These are phyloP conservation scores for Amphiprion ocellaris DNA, from an alignment of 2,113 vertebrate species.

Conservation along the genomic window DNA sequence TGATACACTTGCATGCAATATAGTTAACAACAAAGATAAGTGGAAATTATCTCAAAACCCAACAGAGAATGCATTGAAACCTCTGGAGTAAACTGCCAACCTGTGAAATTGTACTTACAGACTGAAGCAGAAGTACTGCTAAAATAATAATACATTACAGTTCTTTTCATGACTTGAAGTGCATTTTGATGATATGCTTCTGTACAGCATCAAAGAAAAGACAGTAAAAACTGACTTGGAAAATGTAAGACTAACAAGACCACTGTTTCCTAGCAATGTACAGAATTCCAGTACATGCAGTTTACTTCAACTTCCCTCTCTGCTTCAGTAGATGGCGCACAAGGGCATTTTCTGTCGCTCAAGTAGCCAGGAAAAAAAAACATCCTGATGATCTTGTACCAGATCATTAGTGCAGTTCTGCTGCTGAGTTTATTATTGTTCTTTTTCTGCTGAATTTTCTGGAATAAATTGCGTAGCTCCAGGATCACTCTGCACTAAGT, in stretches of 20 bases:
- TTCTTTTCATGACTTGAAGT: not conserved
- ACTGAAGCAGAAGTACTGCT: no score
- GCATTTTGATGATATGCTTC: not conserved
- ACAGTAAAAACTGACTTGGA: not conserved
- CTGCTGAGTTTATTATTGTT: slow-evolving; percentile 25
- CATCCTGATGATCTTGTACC: slow-evolving; percentile 25
- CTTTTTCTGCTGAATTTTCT: slow-evolving; percentile 18
- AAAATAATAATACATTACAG: no score
- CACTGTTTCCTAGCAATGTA: no score
- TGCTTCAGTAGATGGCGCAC: slow-evolving; percentile 83
- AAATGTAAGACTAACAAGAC: no score
- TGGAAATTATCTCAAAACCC: no score
- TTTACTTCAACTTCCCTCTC: not conserved
- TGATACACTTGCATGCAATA: no score
- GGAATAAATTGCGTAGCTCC: slow-evolving; percentile 16
- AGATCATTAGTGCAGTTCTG: slow-evolving; percentile 28
- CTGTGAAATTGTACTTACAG: no score
- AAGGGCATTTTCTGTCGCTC: slow-evolving; percentile 38
- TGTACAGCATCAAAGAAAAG: not conserved
- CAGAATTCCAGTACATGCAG: no score
- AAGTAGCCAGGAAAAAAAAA: slow-evolving; percentile 1
- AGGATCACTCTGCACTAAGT: slow-evolving; percentile 16
- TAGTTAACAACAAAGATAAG: no score
- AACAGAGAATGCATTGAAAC: not conserved
- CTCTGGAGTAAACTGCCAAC: not conserved